Base-by-base conservation (phyloP, 1,140 invertebrate species). In the Vanessa tameamea region DNA sequence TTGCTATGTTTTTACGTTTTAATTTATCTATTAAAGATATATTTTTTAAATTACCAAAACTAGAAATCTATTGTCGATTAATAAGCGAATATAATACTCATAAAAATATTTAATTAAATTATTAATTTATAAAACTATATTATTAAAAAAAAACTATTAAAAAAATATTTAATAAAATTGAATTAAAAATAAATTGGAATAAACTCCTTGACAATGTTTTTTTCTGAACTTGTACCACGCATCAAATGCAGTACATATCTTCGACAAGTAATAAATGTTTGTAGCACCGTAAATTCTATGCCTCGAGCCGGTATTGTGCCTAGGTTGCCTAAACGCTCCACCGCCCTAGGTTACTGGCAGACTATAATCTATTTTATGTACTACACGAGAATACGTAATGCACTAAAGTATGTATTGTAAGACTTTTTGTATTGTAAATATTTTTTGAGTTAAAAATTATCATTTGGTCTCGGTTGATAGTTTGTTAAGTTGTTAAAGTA, bases 241-340 rank as follows among this genome's bases (percentile, higher is more conserved):
- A 69, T 53, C 20, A 75, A 66, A 43, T 23, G 50, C 69, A 64
- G 69, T 53, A 78, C 76, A 79, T 79, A 83, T 83, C 81, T 79
- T 76, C 75, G 69, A 73, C 68, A 66, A 73, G 85, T 79, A 86
- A 86, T 87, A 88, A 85, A 83, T 72, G 80, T 81, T 83, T 81
- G 80, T 79, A 75, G 83, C 77, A 69, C 79, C 74, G 72, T 85
- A 81, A 85, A 85, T 68, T 59, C 76, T 69, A 64, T 74, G 78
- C 83, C 81, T 69, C 23, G 69, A 82, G 85, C 80, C 64, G 66
- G 71, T 69, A 75, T 75, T 77, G 75, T 79, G 59, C 59, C 47
- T 66, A 66, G 31, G 63, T 61, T 66, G 51, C 66, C 72, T 76
- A 66, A 73, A 43, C 37, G 37, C 48, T 14, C 69, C 64, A 74